Evolutionary conservation across 2,797 vertebrate species (phyloP).

Genomic region (Acanthurus lineatus): DNA sequence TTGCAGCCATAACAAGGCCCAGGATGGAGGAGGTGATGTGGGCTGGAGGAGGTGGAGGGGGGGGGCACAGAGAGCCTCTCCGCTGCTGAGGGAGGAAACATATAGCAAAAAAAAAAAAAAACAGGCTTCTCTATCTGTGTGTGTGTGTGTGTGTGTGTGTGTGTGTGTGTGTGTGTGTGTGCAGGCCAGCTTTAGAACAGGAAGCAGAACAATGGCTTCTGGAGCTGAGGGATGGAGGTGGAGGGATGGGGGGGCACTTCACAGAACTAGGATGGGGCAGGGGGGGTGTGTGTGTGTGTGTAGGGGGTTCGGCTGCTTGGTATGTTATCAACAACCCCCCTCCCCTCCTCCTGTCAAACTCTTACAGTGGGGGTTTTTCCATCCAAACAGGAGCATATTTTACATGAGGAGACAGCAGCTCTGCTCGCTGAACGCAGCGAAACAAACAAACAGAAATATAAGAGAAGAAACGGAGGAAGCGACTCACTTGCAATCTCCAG

Average conservation of each 20-base stretch:
- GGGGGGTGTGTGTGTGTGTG: too few relatives aligned
- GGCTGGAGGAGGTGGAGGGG: slow-evolving; percentile 52
- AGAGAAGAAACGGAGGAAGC: neutral
- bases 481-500: slow-evolving; percentile 95
- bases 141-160: slow-evolving; percentile 4
- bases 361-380: slow-evolving; percentile 12
- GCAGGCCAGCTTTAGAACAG: slow-evolving; percentile 77
- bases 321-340: slow-evolving; percentile 56
- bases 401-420: neutral
- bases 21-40: slow-evolving; percentile 75
- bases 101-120: slow-evolving; percentile 67
- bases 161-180: slow-evolving; percentile 4
- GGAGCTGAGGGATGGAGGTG: slow-evolving; percentile 51
- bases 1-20: slow-evolving; percentile 79
- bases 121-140: slow-evolving; percentile 42
- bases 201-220: slow-evolving; percentile 81
- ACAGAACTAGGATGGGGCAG: slow-evolving; percentile 16
- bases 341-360: slow-evolving; percentile 34
- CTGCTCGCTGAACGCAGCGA: neutral
- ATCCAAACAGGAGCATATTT: slow-evolving; percentile 56
- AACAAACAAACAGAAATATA: slow-evolving; percentile 2
- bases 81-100: slow-evolving; percentile 69
- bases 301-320: slow-evolving; percentile 23
- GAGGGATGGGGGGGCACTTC: slow-evolving; percentile 25
- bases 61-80: slow-evolving; percentile 65